These are phyloP conservation scores for Cossypha caffra DNA, from an alignment of 2,797 vertebrate genomes.

Conservation along the genomic window DNA sequence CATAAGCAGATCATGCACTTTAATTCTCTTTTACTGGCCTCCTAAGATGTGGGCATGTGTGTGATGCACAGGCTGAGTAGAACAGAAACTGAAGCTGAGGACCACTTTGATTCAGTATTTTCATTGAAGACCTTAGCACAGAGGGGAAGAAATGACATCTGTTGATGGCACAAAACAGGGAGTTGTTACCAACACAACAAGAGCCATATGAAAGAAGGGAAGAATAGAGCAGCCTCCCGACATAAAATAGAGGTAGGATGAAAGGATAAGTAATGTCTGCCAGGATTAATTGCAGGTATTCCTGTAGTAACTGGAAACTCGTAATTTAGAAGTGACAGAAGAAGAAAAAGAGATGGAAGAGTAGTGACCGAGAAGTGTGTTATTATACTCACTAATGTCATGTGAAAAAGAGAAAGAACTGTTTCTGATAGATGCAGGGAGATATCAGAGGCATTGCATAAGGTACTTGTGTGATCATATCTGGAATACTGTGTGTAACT, in stretches of 20 bases:
- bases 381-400: background rate
- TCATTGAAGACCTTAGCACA: background rate
- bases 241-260: background rate
- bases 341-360: constrained; percentile 23
- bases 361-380: background rate
- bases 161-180: background rate
- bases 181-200: background rate
- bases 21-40: background rate
- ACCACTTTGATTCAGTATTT: background rate
- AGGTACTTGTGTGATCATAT: background rate
- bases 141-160: background rate
- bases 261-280: constrained; percentile 35
- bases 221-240: background rate
- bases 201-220: background rate
- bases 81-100: background rate
- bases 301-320: constrained; percentile 12
- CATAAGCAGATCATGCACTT: background rate
- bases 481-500: background rate
- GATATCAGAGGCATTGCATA: background rate
- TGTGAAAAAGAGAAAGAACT: background rate
- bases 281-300: constrained; percentile 34
- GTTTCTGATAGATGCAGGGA: background rate
- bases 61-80: background rate
- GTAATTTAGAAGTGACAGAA: constrained; percentile 32
- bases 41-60: background rate